Evolutionary conservation across 2,113 vertebrate genomes (phyloP), one percentile per base, ranked within the genome.

Genomic region (Nanorana parkeri): DNA sequence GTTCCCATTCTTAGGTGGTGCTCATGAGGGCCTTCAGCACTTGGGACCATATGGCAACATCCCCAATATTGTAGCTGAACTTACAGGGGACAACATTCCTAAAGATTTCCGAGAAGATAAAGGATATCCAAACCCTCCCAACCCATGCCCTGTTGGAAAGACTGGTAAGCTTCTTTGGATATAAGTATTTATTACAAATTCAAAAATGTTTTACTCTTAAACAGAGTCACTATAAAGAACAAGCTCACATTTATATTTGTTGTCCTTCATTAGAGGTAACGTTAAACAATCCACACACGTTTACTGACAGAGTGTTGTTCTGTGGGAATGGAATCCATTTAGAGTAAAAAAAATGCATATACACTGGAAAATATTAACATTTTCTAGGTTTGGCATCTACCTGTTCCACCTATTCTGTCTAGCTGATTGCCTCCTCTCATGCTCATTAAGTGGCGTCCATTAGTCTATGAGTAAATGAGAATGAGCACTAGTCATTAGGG

Each of bases 21-120:
- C 97, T 0, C 97, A 99, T 4, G 98, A 99, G 84, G 98, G 97
- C 58, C 93, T 99, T 67, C 98, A 99, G 87, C 98, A 99, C 86
- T 91, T 99, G 61, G 97, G 98, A 78, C 98, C 98, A n/a, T 98
- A 96, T 3, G 97, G 98, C 24, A 98, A 99, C 87, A 99, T 99
- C 81, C 97, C 97, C 54, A 99, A 99, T 86, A 98, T 99, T 0
- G 96, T 99, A 85, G 97, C 98, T 29, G 98, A 98, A 87, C 87
- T 99, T 90, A 97, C 97, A 7, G 97, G 97, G 0, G 97, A 99
- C 88, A 97, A 98, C 0, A 90, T 98, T 61, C 97, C 97, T 66
- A 98, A 99, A 90, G 96, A 97, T 89, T 96, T 98, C 84, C 94
- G 94, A 51, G 95, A 99, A 63, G 97, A 98, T 84, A 97, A 99